phyloP scores from a whole-genome alignment of 2,888 invertebrate genomes.

The Timandra comae region DNA sequence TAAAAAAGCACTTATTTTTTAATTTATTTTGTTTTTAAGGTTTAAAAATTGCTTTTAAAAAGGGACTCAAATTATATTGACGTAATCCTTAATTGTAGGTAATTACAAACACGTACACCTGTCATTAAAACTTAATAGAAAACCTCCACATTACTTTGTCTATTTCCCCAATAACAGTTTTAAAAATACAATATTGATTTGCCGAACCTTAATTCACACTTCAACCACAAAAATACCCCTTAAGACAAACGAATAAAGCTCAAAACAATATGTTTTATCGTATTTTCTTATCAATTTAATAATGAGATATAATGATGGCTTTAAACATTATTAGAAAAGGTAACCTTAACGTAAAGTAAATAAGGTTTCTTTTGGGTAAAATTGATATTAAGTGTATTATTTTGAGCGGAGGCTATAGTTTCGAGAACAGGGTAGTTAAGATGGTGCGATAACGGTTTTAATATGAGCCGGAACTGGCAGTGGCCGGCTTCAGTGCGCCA shows the following conservation, averaged over 20 bases:
- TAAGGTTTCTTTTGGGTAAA: constrained; percentile 39
- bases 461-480: constrained; percentile 69
- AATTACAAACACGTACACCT: too few species aligned
- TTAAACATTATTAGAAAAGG: constrained; percentile 20
- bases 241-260: constrained; percentile 28
- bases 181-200: constrained; percentile 31
- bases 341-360: constrained; percentile 23
- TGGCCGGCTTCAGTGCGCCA: constrained; percentile 42
- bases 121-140: too few species aligned
- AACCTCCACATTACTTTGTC: constrained; percentile 13
- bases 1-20: too few species aligned
- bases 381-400: constrained; percentile 58
- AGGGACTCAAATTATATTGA: too few species aligned
- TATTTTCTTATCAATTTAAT: constrained; percentile 70
- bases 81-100: too few species aligned
- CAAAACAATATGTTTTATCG: constrained; percentile 32
- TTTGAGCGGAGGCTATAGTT: constrained; percentile 64
- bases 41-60: too few species aligned
- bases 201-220: constrained; percentile 5
- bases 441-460: constrained; percentile 70
- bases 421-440: constrained; percentile 71
- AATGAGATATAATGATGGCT: constrained; percentile 56
- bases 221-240: constrained; percentile 18
- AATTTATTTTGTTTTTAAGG: too few species aligned
- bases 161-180: constrained; percentile 35